Base-by-base conservation (phyloP, 2,888 invertebrate genomes). In the Cantharis rufa region DNA sequence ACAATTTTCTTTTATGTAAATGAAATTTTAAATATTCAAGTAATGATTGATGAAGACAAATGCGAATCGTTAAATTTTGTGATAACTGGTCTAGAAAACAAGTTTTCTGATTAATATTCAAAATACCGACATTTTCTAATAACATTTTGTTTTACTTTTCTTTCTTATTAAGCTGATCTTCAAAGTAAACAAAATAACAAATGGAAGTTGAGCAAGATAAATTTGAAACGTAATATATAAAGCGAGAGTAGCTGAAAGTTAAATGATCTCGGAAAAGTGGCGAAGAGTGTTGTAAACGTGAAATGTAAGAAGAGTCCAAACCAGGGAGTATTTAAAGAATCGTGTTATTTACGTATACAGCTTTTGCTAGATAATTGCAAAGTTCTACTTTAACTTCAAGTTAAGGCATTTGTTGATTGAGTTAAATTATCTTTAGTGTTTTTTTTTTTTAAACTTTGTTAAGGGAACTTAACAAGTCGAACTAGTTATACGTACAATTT, bases 201-300 rank as follows among this genome's bases (percentile, higher is more conserved):
- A 71, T 71, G 71, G 71, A 71, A 71, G 28, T 63, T 71, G 71
- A 71, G 63, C 63, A 24, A 24, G 71, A 71, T 71, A 71, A 71
- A 71, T 71, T 71, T 71, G 71, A 71, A 71, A 71, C 71, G 71
- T 16, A 71, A 71, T 71, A 71, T 63, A 71, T 71, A 71, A 71
- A 64, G 71, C 63, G 71, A 71, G 71, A 71, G 71, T 71, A 63
- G 62, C 63, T 62, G 64, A 71, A 71, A 71, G 71, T 63, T 28
- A 71, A 71, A 71, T 71, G 71, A 71, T 71, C 71, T 71, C 28
- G n/a, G 71, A 71, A 71, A 71, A 71, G 71, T 71, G 71, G 71
- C 32, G 71, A 71, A 71, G 71, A 63, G 63, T 71, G 71, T 63
- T 63, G 28, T 28, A 71, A 71, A 71, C 71, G 64, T 71, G 71